A percentile compares a stretch with the other conserved stretches of the same genome.
Evolutionary conservation across 2,888 invertebrate genomes (phyloP).

Genomic region (Glaucopsyche alexis): DNA sequence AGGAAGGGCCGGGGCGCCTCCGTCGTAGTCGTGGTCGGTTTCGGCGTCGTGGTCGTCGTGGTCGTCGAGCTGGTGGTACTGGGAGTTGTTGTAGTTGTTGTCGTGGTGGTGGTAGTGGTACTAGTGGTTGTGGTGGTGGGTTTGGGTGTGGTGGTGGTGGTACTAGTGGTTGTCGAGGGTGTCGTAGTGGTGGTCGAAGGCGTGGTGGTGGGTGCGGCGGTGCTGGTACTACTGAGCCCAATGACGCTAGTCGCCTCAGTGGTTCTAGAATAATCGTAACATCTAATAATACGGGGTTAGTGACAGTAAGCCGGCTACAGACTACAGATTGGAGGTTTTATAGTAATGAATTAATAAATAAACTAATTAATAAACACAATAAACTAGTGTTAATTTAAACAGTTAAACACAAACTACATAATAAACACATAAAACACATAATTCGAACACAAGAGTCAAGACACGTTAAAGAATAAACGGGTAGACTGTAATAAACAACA

Average conservation of each 20-base stretch:
- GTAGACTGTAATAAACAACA: neutral
- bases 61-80: constrained; percentile 62
- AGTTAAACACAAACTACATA: neutral
- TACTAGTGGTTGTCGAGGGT: constrained; percentile 57
- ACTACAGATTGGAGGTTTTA: neutral
- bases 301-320: neutral
- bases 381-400: neutral
- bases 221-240: constrained; percentile 55
- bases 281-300: constrained; percentile 32
- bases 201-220: constrained; percentile 50
- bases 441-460: neutral
- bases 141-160: constrained; percentile 64
- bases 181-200: constrained; percentile 46
- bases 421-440: neutral
- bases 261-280: constrained; percentile 45
- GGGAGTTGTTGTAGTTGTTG: constrained; percentile 62
- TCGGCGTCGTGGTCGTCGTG: constrained; percentile 56
- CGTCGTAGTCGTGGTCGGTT: constrained; percentile 52
- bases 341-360: too few relatives aligned
- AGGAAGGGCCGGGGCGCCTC: constrained; percentile 62
- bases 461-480: neutral
- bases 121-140: constrained; percentile 55
- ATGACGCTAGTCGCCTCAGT: constrained; percentile 54
- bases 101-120: constrained; percentile 57
- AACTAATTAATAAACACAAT: neutral